Conservation (phyloP, 2,888 invertebrate genomes). For the Hedychridium roseum region DNA sequence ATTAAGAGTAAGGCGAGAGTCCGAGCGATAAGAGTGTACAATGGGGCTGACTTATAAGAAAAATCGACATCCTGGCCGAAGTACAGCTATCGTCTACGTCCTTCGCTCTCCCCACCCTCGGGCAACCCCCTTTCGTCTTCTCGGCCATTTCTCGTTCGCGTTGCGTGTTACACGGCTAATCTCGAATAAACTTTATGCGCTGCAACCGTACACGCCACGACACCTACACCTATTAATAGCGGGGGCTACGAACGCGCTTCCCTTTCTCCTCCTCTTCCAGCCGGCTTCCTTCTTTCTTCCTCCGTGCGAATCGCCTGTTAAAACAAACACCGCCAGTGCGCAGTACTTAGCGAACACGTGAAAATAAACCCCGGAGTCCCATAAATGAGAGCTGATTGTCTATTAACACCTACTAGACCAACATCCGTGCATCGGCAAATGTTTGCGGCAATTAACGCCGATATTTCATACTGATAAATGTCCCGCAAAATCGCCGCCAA, state of each 20-base stretch:
- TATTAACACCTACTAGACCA: slow-evolving; percentile 21
- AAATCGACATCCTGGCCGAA: slow-evolving; percentile 51
- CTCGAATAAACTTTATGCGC: slow-evolving; percentile 55
- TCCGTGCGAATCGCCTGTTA: slow-evolving; percentile 42
- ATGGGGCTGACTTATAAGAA: slow-evolving; percentile 52
- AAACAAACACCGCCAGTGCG: no score
- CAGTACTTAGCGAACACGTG: slow-evolving; percentile 6
- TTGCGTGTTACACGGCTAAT: slow-evolving; percentile 55
- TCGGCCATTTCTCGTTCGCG: slow-evolving; percentile 31
- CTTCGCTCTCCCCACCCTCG: slow-evolving; percentile 7
- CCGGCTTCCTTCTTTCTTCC: no score
- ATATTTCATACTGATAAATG: no score
- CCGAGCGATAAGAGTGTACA: slow-evolving; percentile 45
- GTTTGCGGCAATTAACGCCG: no score
- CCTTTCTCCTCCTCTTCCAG: no score
- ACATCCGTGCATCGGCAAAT: no score
- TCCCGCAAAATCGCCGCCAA: no score
- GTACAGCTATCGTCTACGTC: slow-evolving; percentile 13
- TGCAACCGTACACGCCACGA: slow-evolving; percentile 43
- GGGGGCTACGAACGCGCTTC: slow-evolving; percentile 39
- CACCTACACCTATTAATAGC: slow-evolving; percentile 49
- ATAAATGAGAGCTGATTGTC: slow-evolving; percentile 25
- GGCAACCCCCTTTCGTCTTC: slow-evolving; percentile 12
- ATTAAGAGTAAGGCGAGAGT: slow-evolving; percentile 57
- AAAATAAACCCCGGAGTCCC: slow-evolving; percentile 32